These are phyloP conservation scores for Eurytoma adleriae DNA, from an alignment of 2,888 invertebrate species.

Conservation along the genomic window DNA sequence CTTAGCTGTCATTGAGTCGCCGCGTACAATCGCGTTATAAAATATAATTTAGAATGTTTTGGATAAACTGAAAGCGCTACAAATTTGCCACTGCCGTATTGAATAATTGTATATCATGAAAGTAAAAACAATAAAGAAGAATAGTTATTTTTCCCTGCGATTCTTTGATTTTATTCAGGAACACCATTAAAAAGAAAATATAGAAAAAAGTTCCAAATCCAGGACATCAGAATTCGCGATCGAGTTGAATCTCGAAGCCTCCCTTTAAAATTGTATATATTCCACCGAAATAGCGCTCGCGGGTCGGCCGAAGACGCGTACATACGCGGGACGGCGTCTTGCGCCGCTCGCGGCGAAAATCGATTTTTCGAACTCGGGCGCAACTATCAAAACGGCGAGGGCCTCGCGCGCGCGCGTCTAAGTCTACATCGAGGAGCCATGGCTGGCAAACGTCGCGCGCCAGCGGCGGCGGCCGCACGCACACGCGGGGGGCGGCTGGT, in stretches of 20 bases:
- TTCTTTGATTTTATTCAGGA: no score
- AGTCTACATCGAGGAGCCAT: constrained; percentile 64
- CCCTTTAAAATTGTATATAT: constrained; percentile 6
- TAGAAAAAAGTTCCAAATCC: neutral
- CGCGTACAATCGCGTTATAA: no score
- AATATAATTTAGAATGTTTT: no score
- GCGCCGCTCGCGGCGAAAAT: constrained; percentile 25
- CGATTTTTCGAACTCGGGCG: constrained; percentile 49
- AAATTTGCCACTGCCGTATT: no score
- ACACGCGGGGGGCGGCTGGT: constrained; percentile 61
- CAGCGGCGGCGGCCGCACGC: neutral
- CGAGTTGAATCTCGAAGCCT: neutral
- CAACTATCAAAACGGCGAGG: constrained; percentile 49
- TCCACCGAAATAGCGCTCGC: neutral
- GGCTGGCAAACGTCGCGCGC: constrained; percentile 66
- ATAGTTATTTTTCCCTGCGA: no score
- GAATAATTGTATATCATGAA: no score
- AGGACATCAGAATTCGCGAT: neutral
- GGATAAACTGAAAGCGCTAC: no score
- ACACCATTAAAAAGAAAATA: neutral
- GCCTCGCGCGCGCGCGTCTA: constrained; percentile 21
- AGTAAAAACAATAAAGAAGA: no score
- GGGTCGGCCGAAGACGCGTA: neutral
- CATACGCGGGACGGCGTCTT: no score
- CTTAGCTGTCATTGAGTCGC: no score